phyloP scores from a whole-genome alignment of 2,888 invertebrate genomes.

The Drosophila ezoana region DNA sequence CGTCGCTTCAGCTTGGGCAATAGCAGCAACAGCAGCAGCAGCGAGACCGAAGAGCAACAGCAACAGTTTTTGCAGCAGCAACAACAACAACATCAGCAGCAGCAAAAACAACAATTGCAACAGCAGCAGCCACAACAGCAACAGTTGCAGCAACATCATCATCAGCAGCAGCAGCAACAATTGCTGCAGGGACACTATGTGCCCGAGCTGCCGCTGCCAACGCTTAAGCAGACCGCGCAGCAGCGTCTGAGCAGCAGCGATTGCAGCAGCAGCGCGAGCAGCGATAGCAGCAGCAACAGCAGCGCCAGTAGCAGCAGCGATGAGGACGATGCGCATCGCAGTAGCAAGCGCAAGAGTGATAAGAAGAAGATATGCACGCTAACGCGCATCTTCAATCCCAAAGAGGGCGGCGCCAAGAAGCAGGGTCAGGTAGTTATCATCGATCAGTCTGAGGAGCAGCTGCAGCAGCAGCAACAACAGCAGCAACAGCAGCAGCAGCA shows the following conservation, averaged over 20 bases:
- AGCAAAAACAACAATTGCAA: slow-evolving; percentile 31
- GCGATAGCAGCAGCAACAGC: slow-evolving; percentile 62
- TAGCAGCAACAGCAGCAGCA: slow-evolving; percentile 52
- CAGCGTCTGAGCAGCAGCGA: slow-evolving; percentile 50
- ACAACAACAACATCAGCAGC: slow-evolving; percentile 59
- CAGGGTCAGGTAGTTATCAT: slow-evolving; percentile 91
- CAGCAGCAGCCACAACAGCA: slow-evolving; percentile 43
- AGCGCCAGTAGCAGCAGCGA: slow-evolving; percentile 59
- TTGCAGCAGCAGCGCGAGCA: slow-evolving; percentile 39
- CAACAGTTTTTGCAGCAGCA: slow-evolving; percentile 43
- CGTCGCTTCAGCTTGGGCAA: slow-evolving; percentile 38
- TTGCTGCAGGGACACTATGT: slow-evolving; percentile 28
- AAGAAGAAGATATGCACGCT: slow-evolving; percentile 90
- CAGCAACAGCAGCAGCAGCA: slow-evolving; percentile 27
- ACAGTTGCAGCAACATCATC: slow-evolving; percentile 31
- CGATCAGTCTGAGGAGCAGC: slow-evolving; percentile 87
- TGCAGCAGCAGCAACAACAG: slow-evolving; percentile 81
- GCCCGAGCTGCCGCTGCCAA: slow-evolving; percentile 11
- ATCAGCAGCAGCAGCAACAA: slow-evolving; percentile 37
- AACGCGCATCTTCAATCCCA: slow-evolving; percentile 89
- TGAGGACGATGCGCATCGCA: slow-evolving; percentile 58
- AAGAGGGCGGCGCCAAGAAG: slow-evolving; percentile 90
- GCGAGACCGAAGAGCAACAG: slow-evolving; percentile 32
- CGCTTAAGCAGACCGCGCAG: background rate
- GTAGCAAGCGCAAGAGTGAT: slow-evolving; percentile 86